Conservation (phyloP, 1,140 invertebrate genomes). For the Dreissena polymorpha region DNA sequence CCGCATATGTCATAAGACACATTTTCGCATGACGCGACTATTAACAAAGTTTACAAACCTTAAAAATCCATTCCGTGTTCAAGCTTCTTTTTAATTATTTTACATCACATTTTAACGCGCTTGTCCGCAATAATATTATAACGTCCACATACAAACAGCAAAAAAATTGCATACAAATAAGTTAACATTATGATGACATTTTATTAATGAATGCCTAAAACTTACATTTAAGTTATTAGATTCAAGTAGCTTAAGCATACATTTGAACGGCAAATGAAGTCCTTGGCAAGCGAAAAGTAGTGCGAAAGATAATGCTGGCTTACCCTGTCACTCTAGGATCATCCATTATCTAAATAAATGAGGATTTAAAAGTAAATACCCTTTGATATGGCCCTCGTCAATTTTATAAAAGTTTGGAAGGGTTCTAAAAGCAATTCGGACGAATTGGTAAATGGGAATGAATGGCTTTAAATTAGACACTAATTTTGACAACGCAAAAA, state of each 20-base stretch:
- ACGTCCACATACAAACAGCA: slow-evolving; percentile 7
- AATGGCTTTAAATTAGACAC: too few species aligned
- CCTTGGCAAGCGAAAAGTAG: slow-evolving; percentile 26
- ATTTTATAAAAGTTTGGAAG: too few species aligned
- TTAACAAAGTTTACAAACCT: too few species aligned
- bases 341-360: slow-evolving; percentile 48
- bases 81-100: too few species aligned
- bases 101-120: too few species aligned
- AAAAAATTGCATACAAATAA: neutral
- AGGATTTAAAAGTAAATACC: slow-evolving; percentile 30
- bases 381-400: slow-evolving; percentile 30
- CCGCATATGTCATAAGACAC: too few species aligned
- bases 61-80: too few species aligned
- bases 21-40: too few species aligned
- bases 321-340: slow-evolving; percentile 25
- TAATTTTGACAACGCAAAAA: too few species aligned
- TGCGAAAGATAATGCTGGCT: slow-evolving; percentile 15
- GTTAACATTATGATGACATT: neutral
- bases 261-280: neutral
- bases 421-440: too few species aligned
- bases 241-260: neutral
- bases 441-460: too few species aligned
- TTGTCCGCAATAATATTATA: too few species aligned
- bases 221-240: neutral
- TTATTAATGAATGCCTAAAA: slow-evolving; percentile 6